Conservation (phyloP, 2,797 vertebrate species). For the Peromyscus attwateri region DNA sequence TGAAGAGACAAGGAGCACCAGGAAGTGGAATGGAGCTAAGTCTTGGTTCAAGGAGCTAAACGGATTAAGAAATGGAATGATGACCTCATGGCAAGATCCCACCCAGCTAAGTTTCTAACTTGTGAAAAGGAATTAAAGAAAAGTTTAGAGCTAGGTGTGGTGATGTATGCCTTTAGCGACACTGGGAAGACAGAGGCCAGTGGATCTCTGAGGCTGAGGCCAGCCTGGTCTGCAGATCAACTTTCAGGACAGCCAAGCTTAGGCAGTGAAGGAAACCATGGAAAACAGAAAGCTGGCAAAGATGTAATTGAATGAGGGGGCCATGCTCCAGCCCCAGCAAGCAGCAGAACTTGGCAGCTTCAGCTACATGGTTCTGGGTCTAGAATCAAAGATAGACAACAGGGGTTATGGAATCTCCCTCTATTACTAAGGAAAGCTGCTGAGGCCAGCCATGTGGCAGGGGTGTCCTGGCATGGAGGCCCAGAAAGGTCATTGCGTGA, state of each 20-base stretch:
- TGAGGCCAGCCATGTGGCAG: background rate
- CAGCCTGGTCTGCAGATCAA: background rate
- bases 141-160: background rate
- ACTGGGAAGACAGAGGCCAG: background rate
- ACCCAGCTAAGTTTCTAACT: background rate
- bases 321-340: background rate
- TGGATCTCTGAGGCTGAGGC: background rate
- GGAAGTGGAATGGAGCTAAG: background rate
- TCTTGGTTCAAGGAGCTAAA: background rate
- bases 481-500: background rate
- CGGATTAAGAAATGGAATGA: background rate
- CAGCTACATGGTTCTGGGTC: background rate
- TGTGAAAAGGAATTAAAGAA: background rate
- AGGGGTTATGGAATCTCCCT: background rate
- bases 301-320: background rate
- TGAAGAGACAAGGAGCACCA: background rate
- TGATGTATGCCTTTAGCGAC: background rate
- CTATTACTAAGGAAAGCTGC: background rate
- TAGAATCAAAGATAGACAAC: background rate
- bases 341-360: background rate
- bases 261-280: background rate
- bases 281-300: background rate
- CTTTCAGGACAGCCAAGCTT: background rate
- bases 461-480: background rate
- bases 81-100: background rate